Percentiles rank a stretch among this genome's conserved stretches.
These are phyloP conservation scores for Rhinolophus ferrumequinum DNA, from an alignment of 2,113 vertebrate species.

Conservation along the genomic window DNA sequence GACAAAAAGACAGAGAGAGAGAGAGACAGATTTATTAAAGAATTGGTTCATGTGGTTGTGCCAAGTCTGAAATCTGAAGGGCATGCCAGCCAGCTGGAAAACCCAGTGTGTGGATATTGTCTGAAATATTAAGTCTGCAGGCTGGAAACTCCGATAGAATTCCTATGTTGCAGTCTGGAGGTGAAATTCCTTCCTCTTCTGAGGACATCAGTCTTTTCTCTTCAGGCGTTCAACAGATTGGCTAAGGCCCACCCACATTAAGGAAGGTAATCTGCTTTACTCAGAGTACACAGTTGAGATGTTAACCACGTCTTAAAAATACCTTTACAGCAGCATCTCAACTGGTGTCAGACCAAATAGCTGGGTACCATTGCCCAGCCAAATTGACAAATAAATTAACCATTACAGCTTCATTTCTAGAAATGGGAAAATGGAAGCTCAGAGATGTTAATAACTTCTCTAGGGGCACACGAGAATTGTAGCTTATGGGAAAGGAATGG, in stretches of 20 bases:
- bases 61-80: constrained; percentile 21
- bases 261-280: neutral
- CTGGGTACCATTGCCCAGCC: neutral
- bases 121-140: neutral
- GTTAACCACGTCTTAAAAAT: neutral
- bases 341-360: neutral
- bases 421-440: neutral
- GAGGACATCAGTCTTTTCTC: neutral
- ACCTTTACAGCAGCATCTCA: neutral
- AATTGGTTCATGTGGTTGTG: neutral
- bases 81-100: neutral
- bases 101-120: neutral
- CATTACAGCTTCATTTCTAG: neutral
- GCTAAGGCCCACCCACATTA: neutral
- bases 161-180: neutral
- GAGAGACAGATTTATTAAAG: neutral
- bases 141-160: neutral
- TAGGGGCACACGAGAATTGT: neutral
- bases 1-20: neutral
- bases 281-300: neutral
- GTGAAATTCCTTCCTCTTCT: neutral
- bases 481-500: neutral
- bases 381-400: neutral
- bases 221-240: neutral
- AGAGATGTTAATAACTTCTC: neutral